phyloP scores from a whole-genome alignment of 2,113 vertebrate species.

The Anolis sagrei region DNA sequence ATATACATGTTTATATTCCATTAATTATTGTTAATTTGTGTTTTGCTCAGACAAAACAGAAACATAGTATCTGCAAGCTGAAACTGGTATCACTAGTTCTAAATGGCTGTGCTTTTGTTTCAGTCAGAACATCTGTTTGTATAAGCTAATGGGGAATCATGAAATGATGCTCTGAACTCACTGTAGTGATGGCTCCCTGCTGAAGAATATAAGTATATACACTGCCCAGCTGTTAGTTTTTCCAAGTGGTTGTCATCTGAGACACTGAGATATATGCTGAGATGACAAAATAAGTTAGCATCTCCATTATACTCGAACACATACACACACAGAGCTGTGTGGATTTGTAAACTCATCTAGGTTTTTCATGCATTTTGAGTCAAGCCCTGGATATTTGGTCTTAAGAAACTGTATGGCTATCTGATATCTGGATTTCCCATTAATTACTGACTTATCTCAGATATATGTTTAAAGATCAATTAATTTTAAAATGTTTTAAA shows the following conservation, averaged over 20 bases:
- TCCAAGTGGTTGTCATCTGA: slow-evolving; percentile 27
- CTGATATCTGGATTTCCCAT: background rate
- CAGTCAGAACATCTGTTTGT: background rate
- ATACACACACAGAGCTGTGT: background rate
- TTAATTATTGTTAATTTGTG: background rate
- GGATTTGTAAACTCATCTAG: slow-evolving; percentile 23
- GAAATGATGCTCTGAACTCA: slow-evolving; percentile 20
- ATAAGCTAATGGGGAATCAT: slow-evolving; percentile 21
- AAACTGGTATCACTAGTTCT: background rate
- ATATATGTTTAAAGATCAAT: background rate
- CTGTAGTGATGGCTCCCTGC: background rate
- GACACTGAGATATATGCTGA: slow-evolving; percentile 38
- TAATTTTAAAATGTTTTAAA: background rate
- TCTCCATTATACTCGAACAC: slow-evolving; percentile 28
- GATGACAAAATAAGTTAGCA: slow-evolving; percentile 40
- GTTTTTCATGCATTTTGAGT: slow-evolving; percentile 9
- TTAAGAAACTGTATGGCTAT: background rate
- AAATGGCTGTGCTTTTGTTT: background rate
- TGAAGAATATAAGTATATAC: slow-evolving; percentile 12
- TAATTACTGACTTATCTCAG: too few species aligned
- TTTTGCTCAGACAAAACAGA: slow-evolving; percentile 1
- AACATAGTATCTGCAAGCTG: slow-evolving; percentile 3
- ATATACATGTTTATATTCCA: background rate
- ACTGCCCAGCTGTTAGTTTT: slow-evolving; percentile 23
- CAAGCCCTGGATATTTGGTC: background rate